Evolutionary conservation across 2,888 invertebrate genomes (phyloP).

Genomic region (Callosobruchus maculatus): DNA sequence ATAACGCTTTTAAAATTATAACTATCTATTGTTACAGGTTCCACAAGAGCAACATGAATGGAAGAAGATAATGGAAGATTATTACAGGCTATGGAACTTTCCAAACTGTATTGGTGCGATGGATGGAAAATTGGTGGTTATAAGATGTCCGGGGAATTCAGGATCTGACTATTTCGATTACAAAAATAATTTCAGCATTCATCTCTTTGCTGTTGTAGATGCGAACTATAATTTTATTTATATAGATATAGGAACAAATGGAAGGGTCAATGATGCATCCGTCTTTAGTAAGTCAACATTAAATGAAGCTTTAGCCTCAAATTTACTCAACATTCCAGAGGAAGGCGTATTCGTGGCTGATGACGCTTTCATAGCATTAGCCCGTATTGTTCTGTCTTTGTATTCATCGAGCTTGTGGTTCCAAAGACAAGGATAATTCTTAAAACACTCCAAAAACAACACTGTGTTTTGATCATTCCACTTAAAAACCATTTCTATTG

Average conservation of each 20-base stretch:
- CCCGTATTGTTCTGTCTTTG: no score
- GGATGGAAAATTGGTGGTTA: constrained; percentile 17
- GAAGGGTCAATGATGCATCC: constrained; percentile 6
- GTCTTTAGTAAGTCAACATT: constrained; percentile 9
- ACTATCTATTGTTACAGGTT: constrained; percentile 2
- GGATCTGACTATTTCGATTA: constrained; percentile 5
- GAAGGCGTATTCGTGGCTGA: constrained; percentile 8
- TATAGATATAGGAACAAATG: constrained; percentile 10
- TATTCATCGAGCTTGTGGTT: no score
- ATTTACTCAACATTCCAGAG: constrained; percentile 3
- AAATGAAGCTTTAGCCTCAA: constrained; percentile 6
- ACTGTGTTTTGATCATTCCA: no score
- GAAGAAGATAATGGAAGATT: constrained; percentile 15
- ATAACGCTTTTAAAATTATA: background rate
- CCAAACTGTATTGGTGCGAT: constrained; percentile 9
- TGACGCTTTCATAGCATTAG: constrained; percentile 6
- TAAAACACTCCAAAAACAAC: no score
- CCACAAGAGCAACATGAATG: constrained; percentile 1
- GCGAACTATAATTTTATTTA: constrained; percentile 5
- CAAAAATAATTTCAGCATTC: constrained; percentile 5
- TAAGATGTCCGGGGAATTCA: constrained; percentile 9
- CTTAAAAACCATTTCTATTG: no score
- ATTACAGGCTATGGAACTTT: constrained; percentile 20
- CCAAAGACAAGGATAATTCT: no score
- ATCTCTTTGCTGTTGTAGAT: constrained; percentile 9